Conservation (phyloP, 35 echinoderm and acorn worm genomes). For the Nesometra sesokonis region DNA sequence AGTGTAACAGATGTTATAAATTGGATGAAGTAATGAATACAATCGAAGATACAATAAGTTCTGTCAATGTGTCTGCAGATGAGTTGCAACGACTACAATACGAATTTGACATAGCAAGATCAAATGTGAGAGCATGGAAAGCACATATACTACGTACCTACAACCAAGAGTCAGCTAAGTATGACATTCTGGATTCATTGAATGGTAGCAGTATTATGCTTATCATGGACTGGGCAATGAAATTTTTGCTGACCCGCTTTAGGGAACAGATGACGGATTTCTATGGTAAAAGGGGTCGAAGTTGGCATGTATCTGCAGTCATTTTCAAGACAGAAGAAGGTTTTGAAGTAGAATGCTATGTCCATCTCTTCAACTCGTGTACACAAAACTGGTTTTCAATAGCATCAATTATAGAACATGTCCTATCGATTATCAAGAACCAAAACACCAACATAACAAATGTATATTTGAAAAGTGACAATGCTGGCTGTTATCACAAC, state of each 20-base stretch:
- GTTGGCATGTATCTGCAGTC: slow-evolving; percentile 1
- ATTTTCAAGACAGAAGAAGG: too few relatives aligned
- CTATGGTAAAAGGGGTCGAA: background rate
- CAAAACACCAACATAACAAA: too few relatives aligned
- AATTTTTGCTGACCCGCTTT: slow-evolving; percentile 3
- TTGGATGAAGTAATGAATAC: too few relatives aligned
- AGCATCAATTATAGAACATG: too few relatives aligned
- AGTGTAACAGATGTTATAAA: background rate
- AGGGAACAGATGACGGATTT: background rate
- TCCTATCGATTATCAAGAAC: too few relatives aligned
- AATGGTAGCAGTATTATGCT: background rate
- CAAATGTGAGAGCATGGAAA: background rate
- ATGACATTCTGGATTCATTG: background rate
- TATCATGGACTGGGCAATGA: background rate
- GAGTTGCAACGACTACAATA: background rate
- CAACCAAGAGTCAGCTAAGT: background rate
- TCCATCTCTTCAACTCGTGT: too few relatives aligned
- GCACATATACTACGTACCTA: background rate
- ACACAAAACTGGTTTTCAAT: too few relatives aligned
- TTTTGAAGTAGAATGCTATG: too few relatives aligned
- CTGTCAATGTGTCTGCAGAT: background rate
- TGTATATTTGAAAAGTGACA: too few relatives aligned
- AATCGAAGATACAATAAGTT: background rate
- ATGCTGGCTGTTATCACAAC: too few relatives aligned
- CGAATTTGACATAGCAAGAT: background rate